phyloP scores from a whole-genome alignment of 2,888 invertebrate genomes.

The Lobophora halterata region DNA sequence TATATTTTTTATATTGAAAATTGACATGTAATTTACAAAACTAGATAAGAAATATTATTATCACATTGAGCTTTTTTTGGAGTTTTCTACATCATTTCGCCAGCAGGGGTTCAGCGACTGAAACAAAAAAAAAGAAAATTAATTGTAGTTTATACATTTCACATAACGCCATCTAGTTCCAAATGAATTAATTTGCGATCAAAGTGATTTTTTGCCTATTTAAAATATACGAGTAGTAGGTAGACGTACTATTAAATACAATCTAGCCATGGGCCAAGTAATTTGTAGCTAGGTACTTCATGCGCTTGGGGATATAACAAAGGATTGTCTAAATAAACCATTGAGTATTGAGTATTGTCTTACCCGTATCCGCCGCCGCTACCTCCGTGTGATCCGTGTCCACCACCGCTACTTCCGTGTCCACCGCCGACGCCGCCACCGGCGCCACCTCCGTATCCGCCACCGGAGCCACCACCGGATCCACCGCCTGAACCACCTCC shows the following conservation, averaged over 20 bases:
- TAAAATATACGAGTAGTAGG: too few species aligned
- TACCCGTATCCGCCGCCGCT: conserved; percentile 54
- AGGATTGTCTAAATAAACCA: too few species aligned
- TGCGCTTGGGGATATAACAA: too few species aligned
- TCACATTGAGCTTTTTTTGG: conserved; percentile 52
- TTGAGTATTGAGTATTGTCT: too few species aligned
- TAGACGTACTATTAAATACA: too few species aligned
- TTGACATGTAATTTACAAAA: conserved; percentile 26
- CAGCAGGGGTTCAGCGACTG: conserved; percentile 44
- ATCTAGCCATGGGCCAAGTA: too few species aligned
- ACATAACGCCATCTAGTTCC: neutral
- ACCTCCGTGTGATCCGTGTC: too few species aligned
- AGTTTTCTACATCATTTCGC: conserved; percentile 21
- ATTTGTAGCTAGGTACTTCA: too few species aligned
- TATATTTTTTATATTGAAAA: conserved; percentile 35
- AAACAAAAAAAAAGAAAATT: conserved; percentile 35
- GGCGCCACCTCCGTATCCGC: conserved; percentile 31
- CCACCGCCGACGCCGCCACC: conserved; percentile 14
- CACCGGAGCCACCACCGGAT: conserved; percentile 28
- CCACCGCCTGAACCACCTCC: neutral
- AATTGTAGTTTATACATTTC: neutral
- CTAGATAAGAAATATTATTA: conserved; percentile 50
- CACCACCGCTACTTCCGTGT: too few species aligned
- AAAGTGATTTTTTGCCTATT: too few species aligned
- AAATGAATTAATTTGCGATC: too few species aligned